Base-by-base conservation (phyloP, 1,140 invertebrate genomes). In the Brachionus paranguensis region DNA sequence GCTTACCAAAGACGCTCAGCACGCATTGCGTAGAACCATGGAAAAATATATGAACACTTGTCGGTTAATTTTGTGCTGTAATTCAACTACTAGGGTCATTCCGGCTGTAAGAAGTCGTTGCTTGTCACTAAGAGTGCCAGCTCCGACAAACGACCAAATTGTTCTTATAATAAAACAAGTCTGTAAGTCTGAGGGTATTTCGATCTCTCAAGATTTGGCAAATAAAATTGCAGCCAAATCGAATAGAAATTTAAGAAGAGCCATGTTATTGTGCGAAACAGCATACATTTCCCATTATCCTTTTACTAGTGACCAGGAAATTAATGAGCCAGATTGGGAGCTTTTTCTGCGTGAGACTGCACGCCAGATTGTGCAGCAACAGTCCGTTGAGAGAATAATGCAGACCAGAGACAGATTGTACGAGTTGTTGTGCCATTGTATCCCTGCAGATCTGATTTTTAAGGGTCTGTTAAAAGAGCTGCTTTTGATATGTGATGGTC, bases 11-110 rank as follows among this genome's bases (percentile, higher is more conserved):
- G 97, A 99, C 91, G 98, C 98, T 0, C 98, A 99, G 88, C 96
- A 99, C 90, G 97, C 96, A 0, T 89, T 99, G 55, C 92, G 98
- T 86, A 91, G 98, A 84, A 99, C 98, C 1, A 99, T 99, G 97
- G 98, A 99, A 89, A 99, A 99, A 87, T 99, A 99, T 89, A 94
- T 97, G 84, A 90, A 93, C 14, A 97, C 96, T 8, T 99, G 98
- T 90, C 92, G 98, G 37, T 89, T 99, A 0, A 97, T 99, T 87
- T 91, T 99, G 1, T 95, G 95, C 86, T 94, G 95, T 7, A 97
- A 97, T 88, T 97, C 96, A 6, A 96, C 94, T 27, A 98, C 95
- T 47, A 92, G 94, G 86, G 95, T 99, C 1, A 96, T 97, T 86
- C 95, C 96, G 14, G 96, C 98, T 20, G 97, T 99, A 84, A 92